Conservation (phyloP, 2,888 invertebrate genomes). For the Ptilodon capucinus region DNA sequence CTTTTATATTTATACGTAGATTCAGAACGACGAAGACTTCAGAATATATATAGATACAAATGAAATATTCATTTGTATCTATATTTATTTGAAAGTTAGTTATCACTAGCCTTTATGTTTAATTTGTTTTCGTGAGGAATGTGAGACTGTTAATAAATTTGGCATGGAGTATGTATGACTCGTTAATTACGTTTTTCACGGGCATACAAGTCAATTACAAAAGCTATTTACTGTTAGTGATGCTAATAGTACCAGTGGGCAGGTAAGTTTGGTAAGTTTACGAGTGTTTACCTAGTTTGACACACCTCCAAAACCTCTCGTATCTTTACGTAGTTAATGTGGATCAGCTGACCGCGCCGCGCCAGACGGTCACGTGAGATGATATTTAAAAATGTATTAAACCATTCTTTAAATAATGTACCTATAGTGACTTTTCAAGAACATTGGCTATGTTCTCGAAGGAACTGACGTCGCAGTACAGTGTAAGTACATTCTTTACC, state of each 20-base stretch:
- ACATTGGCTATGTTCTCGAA: conserved; percentile 11
- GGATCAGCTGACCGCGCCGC: conserved; percentile 4
- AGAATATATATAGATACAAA: background rate
- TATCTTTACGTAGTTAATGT: conserved; percentile 7
- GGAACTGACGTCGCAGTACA: background rate
- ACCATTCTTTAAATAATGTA: conserved; percentile 23
- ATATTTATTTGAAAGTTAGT: no score
- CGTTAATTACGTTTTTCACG: background rate
- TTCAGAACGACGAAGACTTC: background rate
- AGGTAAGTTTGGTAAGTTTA: conserved; percentile 19
- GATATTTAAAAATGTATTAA: conserved; percentile 28
- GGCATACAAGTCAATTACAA: background rate
- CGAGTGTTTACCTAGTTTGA: conserved; percentile 32
- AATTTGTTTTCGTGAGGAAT: no score
- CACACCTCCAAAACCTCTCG: conserved; percentile 43
- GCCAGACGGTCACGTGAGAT: conserved; percentile 7
- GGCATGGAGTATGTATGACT: background rate
- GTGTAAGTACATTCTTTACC: background rate
- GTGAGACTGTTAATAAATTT: no score
- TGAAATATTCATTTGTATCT: no score
- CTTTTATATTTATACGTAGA: background rate
- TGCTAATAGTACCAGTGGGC: conserved; percentile 12
- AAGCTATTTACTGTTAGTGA: background rate
- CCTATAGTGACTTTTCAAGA: conserved; percentile 31
- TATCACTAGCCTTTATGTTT: no score